Evolutionary conservation across 2,113 vertebrate genomes (phyloP).

Genomic region (Tricholaema leucomelas): DNA sequence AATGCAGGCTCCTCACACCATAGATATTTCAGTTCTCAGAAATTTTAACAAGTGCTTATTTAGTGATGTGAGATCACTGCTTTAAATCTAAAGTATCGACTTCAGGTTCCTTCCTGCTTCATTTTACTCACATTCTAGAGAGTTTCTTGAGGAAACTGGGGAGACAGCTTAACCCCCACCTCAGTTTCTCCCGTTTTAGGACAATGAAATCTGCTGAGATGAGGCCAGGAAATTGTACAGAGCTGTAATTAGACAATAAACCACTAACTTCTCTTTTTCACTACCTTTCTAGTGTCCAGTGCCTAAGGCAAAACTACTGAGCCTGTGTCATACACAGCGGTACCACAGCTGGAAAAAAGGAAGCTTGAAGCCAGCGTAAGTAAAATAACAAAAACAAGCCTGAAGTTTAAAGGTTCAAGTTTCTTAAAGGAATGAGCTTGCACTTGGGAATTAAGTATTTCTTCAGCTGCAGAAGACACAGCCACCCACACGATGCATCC

Average conservation of each 20-base stretch:
- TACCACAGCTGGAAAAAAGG: slow-evolving; percentile 51
- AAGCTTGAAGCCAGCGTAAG: slow-evolving; percentile 3
- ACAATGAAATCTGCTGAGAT: background rate
- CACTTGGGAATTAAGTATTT: slow-evolving; percentile 36
- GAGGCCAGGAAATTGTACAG: background rate
- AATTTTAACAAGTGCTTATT: background rate
- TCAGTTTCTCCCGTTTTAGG: background rate
- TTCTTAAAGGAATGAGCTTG: slow-evolving; percentile 2
- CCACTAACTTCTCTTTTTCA: background rate
- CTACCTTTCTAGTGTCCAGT: background rate
- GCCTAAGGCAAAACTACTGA: background rate
- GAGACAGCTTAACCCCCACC: background rate
- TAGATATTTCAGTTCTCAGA: background rate
- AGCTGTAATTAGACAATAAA: background rate
- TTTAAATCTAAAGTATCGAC: background rate
- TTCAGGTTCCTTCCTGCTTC: background rate
- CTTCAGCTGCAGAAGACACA: slow-evolving; percentile 41
- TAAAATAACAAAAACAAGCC: slow-evolving; percentile 36
- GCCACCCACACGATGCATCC: background rate
- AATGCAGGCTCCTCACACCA: rapidly evolving
- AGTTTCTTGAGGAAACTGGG: background rate
- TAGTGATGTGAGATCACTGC: background rate
- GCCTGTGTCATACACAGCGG: background rate
- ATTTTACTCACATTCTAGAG: background rate
- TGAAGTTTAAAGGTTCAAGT: slow-evolving; percentile 1